Conservation (phyloP, 2,113 vertebrate genomes). For the Xenotilapia caudafasciata region DNA sequence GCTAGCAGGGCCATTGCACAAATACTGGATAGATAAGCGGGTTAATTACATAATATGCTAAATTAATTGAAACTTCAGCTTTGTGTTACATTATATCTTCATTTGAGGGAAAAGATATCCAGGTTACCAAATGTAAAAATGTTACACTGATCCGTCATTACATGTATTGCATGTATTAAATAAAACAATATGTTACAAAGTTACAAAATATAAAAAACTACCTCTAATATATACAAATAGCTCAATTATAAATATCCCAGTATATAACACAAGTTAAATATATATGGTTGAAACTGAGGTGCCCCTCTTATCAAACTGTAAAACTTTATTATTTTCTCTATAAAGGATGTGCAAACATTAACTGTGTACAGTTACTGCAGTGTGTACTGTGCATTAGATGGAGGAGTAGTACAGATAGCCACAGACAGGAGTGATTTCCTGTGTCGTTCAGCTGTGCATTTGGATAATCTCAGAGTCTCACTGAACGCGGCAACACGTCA, state of each 20-base stretch:
- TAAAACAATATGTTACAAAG: not conserved
- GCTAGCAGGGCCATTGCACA: not conserved
- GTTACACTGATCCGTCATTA: not conserved
- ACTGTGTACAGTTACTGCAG: not conserved
- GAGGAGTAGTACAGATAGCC: not conserved
- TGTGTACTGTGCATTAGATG: not conserved
- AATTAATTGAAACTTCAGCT: not conserved
- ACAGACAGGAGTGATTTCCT: not conserved
- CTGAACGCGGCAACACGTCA: not conserved
- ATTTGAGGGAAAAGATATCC: not conserved
- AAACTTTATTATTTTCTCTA: not conserved
- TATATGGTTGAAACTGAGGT: not conserved
- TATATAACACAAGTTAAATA: not conserved
- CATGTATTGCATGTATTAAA: not conserved
- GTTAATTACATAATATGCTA: not conserved
- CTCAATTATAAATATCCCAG: not conserved
- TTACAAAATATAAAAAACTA: not conserved
- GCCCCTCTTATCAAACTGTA: not conserved
- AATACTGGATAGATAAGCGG: not conserved
- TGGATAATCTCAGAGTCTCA: not conserved
- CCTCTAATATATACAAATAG: not conserved
- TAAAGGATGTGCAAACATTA: not conserved
- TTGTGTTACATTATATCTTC: not conserved
- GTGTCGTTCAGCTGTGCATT: not conserved
- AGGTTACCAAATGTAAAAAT: not conserved